Percentiles rank a stretch among this genome's conserved stretches.
phyloP scores from a whole-genome alignment of 1,140 invertebrate species.

The Penaeus japonicus region DNA sequence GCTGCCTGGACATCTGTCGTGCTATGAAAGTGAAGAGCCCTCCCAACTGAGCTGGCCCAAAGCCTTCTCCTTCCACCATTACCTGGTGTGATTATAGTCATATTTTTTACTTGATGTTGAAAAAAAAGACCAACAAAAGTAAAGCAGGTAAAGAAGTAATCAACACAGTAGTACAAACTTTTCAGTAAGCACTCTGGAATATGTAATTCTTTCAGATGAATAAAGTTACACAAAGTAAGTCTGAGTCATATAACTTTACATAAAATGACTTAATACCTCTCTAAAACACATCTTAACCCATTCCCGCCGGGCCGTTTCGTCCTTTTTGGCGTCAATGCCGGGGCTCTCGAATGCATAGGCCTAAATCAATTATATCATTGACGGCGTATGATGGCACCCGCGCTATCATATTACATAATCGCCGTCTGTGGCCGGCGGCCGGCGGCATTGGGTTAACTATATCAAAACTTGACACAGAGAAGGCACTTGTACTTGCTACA shows the following conservation, averaged over 20 bases:
- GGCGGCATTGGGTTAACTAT: neutral
- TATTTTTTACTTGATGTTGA: neutral
- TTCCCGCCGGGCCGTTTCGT: no score
- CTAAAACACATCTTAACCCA: neutral
- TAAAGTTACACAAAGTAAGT: no score
- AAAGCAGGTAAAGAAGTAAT: neutral
- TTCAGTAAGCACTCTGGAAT: no score
- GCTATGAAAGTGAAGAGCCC: conserved; percentile 80
- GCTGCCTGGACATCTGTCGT: conserved; percentile 71
- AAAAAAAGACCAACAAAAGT: neutral
- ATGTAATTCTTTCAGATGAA: neutral
- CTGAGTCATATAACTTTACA: neutral
- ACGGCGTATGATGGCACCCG: no score
- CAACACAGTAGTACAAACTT: no score
- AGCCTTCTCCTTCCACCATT: conserved; percentile 53
- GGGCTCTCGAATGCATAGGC: no score
- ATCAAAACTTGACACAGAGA: neutral
- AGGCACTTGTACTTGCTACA: conserved; percentile 67
- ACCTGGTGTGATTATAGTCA: conserved; percentile 43
- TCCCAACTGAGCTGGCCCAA: conserved; percentile 70
- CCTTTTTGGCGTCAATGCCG: no score
- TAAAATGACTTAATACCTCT: neutral
- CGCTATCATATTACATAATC: neutral
- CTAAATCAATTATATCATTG: no score
- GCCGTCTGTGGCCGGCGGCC: no score